A percentile compares a stretch with the other conserved stretches of the same genome.
Evolutionary conservation across 2,113 vertebrate species (phyloP).

Genomic region (Upupa epops): DNA sequence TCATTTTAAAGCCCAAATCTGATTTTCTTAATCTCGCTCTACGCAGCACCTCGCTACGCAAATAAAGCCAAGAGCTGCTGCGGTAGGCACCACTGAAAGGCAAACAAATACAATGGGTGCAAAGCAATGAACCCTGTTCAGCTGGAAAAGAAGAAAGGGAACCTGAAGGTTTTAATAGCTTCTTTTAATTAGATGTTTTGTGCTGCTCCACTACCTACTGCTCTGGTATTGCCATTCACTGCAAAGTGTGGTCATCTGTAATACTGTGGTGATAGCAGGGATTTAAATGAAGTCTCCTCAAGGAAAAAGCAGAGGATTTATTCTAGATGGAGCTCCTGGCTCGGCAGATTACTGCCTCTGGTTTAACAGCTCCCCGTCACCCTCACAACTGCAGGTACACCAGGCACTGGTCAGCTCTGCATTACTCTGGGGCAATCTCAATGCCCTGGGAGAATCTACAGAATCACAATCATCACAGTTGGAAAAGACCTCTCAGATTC

Average conservation of each 20-base stretch:
- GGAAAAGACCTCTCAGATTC: no score
- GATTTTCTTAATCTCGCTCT: background rate
- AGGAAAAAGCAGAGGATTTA: background rate
- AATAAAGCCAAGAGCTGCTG: background rate
- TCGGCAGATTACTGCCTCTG: background rate
- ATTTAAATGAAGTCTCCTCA: background rate
- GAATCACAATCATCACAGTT: no score
- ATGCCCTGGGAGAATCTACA: no score
- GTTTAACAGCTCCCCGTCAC: background rate
- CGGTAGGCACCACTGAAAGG: background rate
- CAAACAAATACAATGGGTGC: background rate
- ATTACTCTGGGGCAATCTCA: rapidly evolving
- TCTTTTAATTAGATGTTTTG: background rate
- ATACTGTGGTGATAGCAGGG: background rate
- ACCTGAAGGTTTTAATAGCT: background rate
- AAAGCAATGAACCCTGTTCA: background rate
- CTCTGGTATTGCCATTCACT: background rate
- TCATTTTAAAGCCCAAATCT: background rate
- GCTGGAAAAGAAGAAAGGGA: background rate
- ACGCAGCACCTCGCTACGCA: background rate
- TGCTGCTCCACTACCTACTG: background rate
- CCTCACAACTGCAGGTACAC: background rate
- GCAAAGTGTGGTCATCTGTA: background rate
- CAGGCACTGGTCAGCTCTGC: no score
- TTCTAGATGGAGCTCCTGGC: background rate